phyloP scores from a whole-genome alignment of 1,140 invertebrate species.

The Linepithema humile region DNA sequence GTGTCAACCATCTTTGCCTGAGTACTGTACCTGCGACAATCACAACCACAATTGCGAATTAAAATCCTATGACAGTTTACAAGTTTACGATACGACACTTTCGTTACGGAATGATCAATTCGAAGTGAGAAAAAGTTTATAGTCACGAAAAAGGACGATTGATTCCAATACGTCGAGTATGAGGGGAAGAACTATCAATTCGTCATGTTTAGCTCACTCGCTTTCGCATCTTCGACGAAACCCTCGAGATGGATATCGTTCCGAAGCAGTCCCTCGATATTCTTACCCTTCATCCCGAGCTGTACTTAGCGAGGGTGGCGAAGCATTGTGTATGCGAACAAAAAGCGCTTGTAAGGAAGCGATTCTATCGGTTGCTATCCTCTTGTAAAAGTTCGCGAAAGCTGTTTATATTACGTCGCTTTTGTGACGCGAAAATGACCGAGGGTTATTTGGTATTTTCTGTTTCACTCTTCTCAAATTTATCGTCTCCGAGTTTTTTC shows the following conservation, averaged over 20 bases:
- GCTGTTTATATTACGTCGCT: not conserved
- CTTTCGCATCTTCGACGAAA: constrained; percentile 27
- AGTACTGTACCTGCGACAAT: constrained; percentile 89
- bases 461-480: not conserved
- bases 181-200: constrained; percentile 33
- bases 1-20: constrained; percentile 92
- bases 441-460: not conserved
- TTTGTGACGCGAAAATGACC: not conserved
- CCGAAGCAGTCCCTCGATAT: constrained; percentile 32
- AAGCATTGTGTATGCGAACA: constrained; percentile 50
- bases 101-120: not conserved
- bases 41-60: constrained; percentile 28
- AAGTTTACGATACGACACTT: no score
- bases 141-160: not conserved
- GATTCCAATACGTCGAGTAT: constrained; percentile 14
- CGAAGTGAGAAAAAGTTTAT: not conserved
- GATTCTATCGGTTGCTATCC: not conserved
- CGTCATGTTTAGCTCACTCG: constrained; percentile 23
- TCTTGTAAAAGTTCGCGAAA: constrained; percentile 25
- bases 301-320: not conserved
- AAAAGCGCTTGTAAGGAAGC: constrained; percentile 37
- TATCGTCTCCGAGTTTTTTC: not conserved
- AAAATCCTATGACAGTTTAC: not conserved
- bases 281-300: not conserved
- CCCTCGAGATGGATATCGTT: constrained; percentile 6